Conservation (phyloP, 2,797 vertebrate species). For the Acipenser oxyrinchus region DNA sequence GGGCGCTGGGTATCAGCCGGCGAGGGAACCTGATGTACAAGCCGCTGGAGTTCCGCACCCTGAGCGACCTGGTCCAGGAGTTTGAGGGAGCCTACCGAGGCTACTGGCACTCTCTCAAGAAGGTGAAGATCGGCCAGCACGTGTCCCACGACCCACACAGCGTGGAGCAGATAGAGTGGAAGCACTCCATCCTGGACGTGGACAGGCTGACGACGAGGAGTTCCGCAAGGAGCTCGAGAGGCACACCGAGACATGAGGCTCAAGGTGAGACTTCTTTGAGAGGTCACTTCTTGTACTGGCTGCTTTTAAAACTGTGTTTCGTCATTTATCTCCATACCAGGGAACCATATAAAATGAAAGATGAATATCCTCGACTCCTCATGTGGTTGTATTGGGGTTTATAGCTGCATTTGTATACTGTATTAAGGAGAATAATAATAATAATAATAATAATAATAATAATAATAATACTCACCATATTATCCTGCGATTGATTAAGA, state of each 20-base stretch:
- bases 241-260: constrained; percentile 94
- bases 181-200: constrained; percentile 83
- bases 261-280: constrained; percentile 61
- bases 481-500: too few species aligned
- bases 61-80: constrained; percentile 84
- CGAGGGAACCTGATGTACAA: constrained; percentile 96
- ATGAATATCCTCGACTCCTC: too few species aligned
- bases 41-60: constrained; percentile 76
- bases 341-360: not conserved
- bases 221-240: constrained; percentile 89
- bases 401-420: too few species aligned
- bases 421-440: too few species aligned
- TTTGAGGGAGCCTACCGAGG: constrained; percentile 79
- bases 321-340: not conserved
- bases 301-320: too few species aligned
- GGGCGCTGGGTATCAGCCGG: constrained; percentile 91
- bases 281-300: too few species aligned
- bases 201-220: constrained; percentile 83
- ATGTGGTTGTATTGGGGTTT: too few species aligned
- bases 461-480: too few species aligned
- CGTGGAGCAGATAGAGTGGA: constrained; percentile 98
- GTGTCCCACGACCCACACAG: constrained; percentile 95
- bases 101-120: constrained; percentile 89
- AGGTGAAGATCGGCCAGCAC: constrained; percentile 93
- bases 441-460: too few species aligned